A percentile compares a stretch with the other conserved stretches of the same genome.
Evolutionary conservation across 2,888 invertebrate species (phyloP).

Genomic region (Volucella zonaria): DNA sequence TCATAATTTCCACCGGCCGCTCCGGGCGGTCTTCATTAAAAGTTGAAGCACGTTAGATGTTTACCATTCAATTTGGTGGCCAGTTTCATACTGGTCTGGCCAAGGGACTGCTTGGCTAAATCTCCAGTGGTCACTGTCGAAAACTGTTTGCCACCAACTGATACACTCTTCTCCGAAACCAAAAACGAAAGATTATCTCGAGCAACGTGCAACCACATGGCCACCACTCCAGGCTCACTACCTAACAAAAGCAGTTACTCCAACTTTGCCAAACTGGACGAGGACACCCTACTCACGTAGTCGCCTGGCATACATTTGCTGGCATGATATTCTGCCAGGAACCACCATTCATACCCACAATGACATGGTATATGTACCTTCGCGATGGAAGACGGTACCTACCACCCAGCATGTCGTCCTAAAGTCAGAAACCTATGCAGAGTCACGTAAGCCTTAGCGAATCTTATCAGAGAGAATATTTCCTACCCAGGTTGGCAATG

Average conservation of each 20-base stretch:
- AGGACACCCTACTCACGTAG: conserved; percentile 60
- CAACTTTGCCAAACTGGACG: conserved; percentile 39
- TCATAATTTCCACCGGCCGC: conserved; percentile 51
- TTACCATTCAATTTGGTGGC: conserved; percentile 56
- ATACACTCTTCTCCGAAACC: conserved; percentile 43
- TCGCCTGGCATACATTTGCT: conserved; percentile 38
- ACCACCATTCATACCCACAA: conserved; percentile 41
- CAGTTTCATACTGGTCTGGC: conserved; percentile 21
- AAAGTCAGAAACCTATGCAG: conserved; percentile 61
- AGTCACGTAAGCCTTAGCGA: conserved; percentile 69
- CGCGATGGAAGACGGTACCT: not conserved
- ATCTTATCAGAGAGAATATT: conserved; percentile 63
- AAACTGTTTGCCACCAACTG: conserved; percentile 50
- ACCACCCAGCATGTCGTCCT: conserved; percentile 19
- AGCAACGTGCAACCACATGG: conserved; percentile 50
- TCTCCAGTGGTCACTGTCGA: conserved; percentile 51
- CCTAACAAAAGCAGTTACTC: conserved; percentile 23
- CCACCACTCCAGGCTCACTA: not conserved
- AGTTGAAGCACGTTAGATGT: conserved; percentile 59
- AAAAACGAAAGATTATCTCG: conserved; percentile 51
- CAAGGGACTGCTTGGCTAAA: conserved; percentile 16
- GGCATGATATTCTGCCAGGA: conserved; percentile 70
- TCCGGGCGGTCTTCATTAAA: conserved; percentile 24
- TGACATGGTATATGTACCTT: not conserved
- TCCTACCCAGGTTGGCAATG: conserved; percentile 20